These are phyloP conservation scores for Orthonyx spaldingii DNA, from an alignment of 2,113 vertebrate genomes.

Conservation along the genomic window DNA sequence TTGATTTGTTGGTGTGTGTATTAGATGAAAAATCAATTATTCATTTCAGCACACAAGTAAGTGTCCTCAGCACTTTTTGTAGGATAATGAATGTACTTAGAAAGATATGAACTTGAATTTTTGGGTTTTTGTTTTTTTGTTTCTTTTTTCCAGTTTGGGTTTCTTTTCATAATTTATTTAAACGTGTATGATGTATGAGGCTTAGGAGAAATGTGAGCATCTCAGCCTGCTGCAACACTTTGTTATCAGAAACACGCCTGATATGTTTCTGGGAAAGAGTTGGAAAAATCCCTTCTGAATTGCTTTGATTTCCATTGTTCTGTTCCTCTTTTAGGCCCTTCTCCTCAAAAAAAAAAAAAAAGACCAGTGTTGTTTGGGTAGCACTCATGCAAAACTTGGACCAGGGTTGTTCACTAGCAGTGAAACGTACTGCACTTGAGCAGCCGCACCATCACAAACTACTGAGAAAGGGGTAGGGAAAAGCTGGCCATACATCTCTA, in stretches of 20 bases:
- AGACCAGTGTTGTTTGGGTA: background rate
- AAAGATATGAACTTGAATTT: background rate
- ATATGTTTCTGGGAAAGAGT: background rate
- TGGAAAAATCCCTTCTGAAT: background rate
- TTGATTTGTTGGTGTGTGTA: background rate
- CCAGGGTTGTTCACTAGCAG: background rate
- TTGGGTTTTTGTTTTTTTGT: background rate
- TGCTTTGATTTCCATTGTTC: background rate
- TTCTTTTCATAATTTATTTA: background rate
- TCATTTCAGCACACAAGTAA: background rate
- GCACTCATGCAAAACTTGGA: background rate
- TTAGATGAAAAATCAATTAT: background rate
- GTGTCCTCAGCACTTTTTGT: background rate
- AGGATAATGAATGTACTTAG: background rate
- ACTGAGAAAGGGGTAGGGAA: background rate
- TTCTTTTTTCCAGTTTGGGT: accelerated
- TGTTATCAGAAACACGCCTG: background rate
- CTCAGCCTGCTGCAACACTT: background rate
- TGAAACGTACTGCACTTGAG: background rate
- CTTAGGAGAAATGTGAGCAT: background rate
- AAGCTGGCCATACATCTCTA: background rate
- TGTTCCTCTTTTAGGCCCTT: background rate
- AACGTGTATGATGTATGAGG: background rate
- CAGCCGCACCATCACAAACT: background rate
- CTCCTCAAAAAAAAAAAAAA: background rate